Evolutionary conservation across 2,797 vertebrate species (phyloP).

Genomic region (Zalophus californianus): DNA sequence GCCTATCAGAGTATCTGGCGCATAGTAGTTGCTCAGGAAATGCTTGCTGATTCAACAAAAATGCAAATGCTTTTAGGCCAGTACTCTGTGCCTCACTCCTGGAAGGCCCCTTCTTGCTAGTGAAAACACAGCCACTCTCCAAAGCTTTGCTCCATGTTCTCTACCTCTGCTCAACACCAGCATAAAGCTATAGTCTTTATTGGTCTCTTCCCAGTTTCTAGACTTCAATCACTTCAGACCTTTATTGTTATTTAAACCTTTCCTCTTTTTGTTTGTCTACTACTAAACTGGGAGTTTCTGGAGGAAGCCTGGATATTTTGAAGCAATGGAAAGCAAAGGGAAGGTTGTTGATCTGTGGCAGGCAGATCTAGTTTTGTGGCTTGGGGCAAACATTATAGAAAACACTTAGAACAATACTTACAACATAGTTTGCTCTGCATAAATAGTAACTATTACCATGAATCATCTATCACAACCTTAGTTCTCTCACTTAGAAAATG

Average conservation of each 20-base stretch:
- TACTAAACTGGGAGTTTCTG: not conserved
- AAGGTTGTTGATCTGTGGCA: not conserved
- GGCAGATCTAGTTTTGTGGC: not conserved
- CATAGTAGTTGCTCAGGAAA: not conserved
- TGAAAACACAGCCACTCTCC: not conserved
- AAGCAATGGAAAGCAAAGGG: not conserved
- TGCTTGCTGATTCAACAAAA: not conserved
- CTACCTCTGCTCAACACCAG: not conserved
- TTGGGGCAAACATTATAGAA: not conserved
- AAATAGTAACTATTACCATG: accelerated
- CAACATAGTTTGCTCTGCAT: accelerated
- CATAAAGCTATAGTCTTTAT: accelerated
- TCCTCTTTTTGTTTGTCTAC: not conserved
- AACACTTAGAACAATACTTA: not conserved
- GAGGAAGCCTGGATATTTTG: not conserved
- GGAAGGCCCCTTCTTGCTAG: too few relatives aligned
- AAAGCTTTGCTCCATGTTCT: not conserved
- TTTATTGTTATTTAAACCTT: not conserved
- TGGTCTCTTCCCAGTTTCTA: not conserved
- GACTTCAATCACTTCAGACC: not conserved
- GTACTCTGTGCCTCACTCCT: not conserved
- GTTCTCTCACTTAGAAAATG: not conserved
- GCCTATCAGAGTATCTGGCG: not conserved
- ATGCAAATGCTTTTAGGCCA: not conserved
- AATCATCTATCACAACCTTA: not conserved